phyloP scores from a whole-genome alignment of 2,113 vertebrate species.

The Mesoclemmys tuberculata region DNA sequence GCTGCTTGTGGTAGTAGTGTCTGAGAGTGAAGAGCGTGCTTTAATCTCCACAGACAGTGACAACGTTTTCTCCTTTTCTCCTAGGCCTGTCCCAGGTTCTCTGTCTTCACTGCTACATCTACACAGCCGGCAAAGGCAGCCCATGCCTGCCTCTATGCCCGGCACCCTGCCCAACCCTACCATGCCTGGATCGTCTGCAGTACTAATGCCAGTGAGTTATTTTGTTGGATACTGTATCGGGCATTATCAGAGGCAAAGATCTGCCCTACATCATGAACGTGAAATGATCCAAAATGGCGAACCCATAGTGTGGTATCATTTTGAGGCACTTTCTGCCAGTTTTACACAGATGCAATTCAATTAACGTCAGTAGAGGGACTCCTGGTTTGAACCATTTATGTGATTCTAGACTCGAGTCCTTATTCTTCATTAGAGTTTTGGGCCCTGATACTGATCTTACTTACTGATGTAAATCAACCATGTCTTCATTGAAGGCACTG shows the following conservation, averaged over 20 bases:
- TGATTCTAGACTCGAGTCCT: not conserved
- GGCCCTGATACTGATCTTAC: not conserved
- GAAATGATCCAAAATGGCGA: not conserved
- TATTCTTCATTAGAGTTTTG: not conserved
- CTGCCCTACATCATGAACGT: not conserved
- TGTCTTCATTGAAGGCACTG: not conserved
- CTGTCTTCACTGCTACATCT: slow-evolving; percentile 98
- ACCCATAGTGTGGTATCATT: not conserved
- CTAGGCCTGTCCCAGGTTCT: slow-evolving; percentile 97
- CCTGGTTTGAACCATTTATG: not conserved
- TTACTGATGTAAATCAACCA: not conserved
- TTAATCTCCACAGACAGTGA: slow-evolving; percentile 26
- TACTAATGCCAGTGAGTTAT: slow-evolving; percentile 96
- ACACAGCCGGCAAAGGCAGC: slow-evolving; percentile 98
- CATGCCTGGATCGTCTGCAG: slow-evolving; percentile 98
- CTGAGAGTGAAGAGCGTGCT: slow-evolving; percentile 15
- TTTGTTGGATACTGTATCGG: not conserved
- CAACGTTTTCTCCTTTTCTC: slow-evolving; percentile 41
- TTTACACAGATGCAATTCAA: not conserved
- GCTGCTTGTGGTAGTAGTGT: slow-evolving; percentile 15
- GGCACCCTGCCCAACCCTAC: slow-evolving; percentile 98
- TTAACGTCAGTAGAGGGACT: not conserved
- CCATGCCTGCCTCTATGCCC: slow-evolving; percentile 98
- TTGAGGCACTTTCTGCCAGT: not conserved
- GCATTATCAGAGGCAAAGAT: not conserved